Conservation (phyloP, 2,113 vertebrate species). For the Hiodon tergisus region DNA sequence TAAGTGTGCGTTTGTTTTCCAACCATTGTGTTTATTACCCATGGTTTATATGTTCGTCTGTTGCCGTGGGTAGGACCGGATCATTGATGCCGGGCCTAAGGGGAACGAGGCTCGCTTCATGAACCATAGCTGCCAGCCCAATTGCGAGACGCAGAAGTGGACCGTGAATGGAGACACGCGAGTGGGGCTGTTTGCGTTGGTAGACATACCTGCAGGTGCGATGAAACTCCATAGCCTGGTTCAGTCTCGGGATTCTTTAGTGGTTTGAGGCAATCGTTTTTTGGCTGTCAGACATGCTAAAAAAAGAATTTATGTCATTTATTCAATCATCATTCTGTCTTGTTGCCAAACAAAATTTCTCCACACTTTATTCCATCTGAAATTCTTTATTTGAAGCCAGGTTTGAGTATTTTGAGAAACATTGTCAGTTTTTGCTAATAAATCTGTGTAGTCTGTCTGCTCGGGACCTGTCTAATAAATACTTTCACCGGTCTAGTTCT, state of each 20-base stretch:
- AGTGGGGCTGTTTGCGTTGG: slow-evolving; percentile 92
- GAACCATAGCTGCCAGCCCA: slow-evolving; percentile 97
- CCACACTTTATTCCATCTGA: no score
- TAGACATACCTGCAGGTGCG: slow-evolving; percentile 89
- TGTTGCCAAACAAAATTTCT: no score
- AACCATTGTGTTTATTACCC: no score
- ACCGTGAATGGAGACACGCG: slow-evolving; percentile 95
- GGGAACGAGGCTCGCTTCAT: slow-evolving; percentile 97
- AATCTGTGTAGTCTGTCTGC: no score
- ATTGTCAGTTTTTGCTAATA: no score
- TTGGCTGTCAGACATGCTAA: neutral
- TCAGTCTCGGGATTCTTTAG: neutral
- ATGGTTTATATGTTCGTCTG: slow-evolving; percentile 10
- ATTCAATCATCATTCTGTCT: no score
- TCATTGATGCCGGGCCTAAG: slow-evolving; percentile 96
- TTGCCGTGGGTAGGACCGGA: slow-evolving; percentile 72
- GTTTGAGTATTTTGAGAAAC: no score
- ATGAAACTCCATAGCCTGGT: neutral
- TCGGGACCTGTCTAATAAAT: no score
- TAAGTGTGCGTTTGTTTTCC: no score
- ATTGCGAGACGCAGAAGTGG: slow-evolving; percentile 99
- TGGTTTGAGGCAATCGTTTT: neutral
- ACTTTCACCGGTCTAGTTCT: neutral
- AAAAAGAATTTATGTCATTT: no score
- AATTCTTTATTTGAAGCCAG: no score